Evolutionary conservation across 2,888 invertebrate species (phyloP), one percentile per base, ranked within the genome.

Genomic region (Mythimna lalbum): DNA sequence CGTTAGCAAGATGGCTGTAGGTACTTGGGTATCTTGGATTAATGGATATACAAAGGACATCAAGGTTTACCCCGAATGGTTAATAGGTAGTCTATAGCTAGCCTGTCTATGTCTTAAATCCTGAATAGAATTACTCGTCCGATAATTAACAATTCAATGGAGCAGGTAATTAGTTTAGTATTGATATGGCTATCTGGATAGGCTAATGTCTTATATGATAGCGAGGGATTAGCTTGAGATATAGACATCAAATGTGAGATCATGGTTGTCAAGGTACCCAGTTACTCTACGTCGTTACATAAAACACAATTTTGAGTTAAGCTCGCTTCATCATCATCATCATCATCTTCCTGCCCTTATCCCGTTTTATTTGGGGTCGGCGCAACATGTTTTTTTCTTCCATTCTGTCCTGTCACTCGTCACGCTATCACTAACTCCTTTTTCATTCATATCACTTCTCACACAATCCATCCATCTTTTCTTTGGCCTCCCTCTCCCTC

Each of bases 141-240:
- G 31, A 64, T 69, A 67, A 76, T 81, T 57, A 61, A 57, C 33
- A 12, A 81, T n/a, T 62, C 78, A 78, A 70, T 55, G 21, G 60
- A 81, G 63, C 81, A 59, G 67, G 62, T 81, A 77, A 78, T 78
- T 76, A 61, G 50, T 53, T 55, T 19, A 39, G 10, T 61, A 63
- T 66, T 67, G 66, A 50, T 21, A 50, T 14, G 66, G 57, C 14
- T 55, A 62, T 57, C 49, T 70, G 72, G 60, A 62, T 19, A 6
- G 19, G 7, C 56, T 57, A 57, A 76, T 81, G 52, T 66, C 39
- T 64, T 57, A 14, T 43, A 7, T 19, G 33, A 63, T 55, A n/a
- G 47, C 14, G 10, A 61, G 19, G 27, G 6, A 56, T 47, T 53
- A 56, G 9, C 31, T 6, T 27, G 14, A 53, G 47, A 36, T n/a